These are phyloP conservation scores for Microctenopoma steveboyesi DNA, from an alignment of 2,797 vertebrate species.

Conservation along the genomic window DNA sequence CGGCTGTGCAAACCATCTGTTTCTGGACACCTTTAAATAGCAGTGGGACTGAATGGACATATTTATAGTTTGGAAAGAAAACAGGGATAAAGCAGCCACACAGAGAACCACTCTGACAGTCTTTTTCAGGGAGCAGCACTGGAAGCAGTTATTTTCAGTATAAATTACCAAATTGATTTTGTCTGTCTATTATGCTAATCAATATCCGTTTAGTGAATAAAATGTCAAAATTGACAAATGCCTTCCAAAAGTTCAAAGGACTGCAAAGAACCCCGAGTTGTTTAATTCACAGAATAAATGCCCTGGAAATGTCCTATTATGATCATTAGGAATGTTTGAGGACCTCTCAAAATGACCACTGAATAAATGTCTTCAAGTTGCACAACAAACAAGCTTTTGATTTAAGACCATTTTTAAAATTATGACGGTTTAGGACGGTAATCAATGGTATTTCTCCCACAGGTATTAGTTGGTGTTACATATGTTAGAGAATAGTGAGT, in stretches of 20 bases:
- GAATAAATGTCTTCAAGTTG: no score
- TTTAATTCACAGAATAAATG: background rate
- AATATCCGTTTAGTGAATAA: background rate
- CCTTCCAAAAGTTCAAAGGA: background rate
- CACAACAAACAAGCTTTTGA: no score
- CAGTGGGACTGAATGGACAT: conserved; percentile 50
- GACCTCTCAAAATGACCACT: no score
- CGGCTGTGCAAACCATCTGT: conserved; percentile 72
- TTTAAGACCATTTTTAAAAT: no score
- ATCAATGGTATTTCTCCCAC: no score
- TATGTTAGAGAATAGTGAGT: no score
- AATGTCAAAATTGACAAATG: conserved; percentile 1
- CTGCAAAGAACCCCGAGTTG: background rate
- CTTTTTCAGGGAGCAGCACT: background rate
- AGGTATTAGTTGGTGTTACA: no score
- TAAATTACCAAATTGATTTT: background rate
- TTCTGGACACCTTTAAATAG: conserved; percentile 68
- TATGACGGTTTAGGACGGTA: no score
- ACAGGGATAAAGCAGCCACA: conserved; percentile 34
- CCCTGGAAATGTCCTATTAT: background rate
- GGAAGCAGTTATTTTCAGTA: background rate
- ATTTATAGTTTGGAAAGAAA: conserved; percentile 72
- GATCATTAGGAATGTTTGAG: no score
- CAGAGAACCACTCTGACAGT: conserved; percentile 2
- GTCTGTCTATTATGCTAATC: background rate